These are phyloP conservation scores for Cariama cristata DNA, from an alignment of 2,113 vertebrate species.

Conservation along the genomic window DNA sequence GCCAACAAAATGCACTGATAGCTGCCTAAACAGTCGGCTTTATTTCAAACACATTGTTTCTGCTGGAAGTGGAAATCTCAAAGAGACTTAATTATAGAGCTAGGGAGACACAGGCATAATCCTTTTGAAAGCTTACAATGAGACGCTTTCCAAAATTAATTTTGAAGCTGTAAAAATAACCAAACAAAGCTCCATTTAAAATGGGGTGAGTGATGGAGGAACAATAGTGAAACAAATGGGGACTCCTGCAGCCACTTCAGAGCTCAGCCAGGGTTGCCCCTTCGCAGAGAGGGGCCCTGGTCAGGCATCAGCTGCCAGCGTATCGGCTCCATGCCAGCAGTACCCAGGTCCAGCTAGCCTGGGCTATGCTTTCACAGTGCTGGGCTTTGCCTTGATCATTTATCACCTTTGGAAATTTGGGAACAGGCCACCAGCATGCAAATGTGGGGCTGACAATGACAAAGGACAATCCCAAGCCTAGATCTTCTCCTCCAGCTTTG, in stretches of 20 bases:
- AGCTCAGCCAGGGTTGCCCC: not conserved
- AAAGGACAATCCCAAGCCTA: not conserved
- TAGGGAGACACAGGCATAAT: not conserved
- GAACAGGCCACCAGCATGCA: not conserved
- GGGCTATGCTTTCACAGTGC: not conserved
- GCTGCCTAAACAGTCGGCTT: not conserved
- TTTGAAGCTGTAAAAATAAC: not conserved
- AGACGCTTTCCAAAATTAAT: slow-evolving; percentile 11
- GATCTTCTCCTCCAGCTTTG: not conserved
- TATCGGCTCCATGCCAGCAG: accelerated
- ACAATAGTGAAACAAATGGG: not conserved
- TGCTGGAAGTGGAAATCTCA: slow-evolving; percentile 31
- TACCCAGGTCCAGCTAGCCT: accelerated
- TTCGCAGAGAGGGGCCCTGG: not conserved
- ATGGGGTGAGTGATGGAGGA: not conserved
- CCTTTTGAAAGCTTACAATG: slow-evolving; percentile 34
- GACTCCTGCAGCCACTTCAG: not conserved
- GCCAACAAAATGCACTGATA: not conserved
- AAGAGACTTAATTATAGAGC: slow-evolving; percentile 45
- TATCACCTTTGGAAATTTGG: not conserved
- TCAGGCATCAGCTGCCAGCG: accelerated
- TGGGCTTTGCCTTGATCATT: not conserved
- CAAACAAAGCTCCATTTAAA: slow-evolving; percentile 5
- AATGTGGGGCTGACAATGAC: not conserved
- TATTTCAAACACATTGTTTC: slow-evolving; percentile 23